Evolutionary conservation across 2,113 vertebrate genomes (phyloP).

Genomic region (Synchiropus splendidus): DNA sequence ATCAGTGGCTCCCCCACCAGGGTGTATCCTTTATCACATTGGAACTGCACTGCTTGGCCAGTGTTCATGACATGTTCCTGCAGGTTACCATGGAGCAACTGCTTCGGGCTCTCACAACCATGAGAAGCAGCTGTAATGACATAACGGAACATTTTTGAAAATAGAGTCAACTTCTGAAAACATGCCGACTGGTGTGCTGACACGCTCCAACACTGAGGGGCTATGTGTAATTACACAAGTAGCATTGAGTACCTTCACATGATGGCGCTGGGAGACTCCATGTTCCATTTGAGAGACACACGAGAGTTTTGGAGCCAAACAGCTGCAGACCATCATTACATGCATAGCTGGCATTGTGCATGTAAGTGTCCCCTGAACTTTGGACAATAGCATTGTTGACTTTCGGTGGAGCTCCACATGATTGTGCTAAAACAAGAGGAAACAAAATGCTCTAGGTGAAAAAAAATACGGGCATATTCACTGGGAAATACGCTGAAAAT

Average conservation of each 20-base stretch:
- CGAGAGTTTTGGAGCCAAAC: conserved; percentile 64
- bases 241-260: conserved; percentile 63
- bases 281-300: conserved; percentile 74
- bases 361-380: conserved; percentile 61
- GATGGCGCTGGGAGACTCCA: conserved; percentile 82
- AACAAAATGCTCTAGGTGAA: conserved; percentile 4
- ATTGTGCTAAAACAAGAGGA: conserved; percentile 43
- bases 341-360: conserved; percentile 71
- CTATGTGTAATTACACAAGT: background rate
- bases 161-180: background rate
- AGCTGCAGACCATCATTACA: conserved; percentile 78
- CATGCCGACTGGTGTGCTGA: background rate
- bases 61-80: conserved; percentile 70
- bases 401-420: conserved; percentile 76
- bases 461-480: background rate
- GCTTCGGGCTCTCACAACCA: conserved; percentile 68
- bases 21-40: conserved; percentile 78
- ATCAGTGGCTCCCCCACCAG: conserved; percentile 73
- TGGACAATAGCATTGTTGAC: conserved; percentile 72
- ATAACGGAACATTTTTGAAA: background rate
- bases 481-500: too few relatives aligned
- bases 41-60: conserved; percentile 69
- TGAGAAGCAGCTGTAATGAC: conserved; percentile 17
- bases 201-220: background rate
- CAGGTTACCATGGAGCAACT: conserved; percentile 70